phyloP scores from a whole-genome alignment of 2,797 vertebrate species.

The Hirundo rustica region DNA sequence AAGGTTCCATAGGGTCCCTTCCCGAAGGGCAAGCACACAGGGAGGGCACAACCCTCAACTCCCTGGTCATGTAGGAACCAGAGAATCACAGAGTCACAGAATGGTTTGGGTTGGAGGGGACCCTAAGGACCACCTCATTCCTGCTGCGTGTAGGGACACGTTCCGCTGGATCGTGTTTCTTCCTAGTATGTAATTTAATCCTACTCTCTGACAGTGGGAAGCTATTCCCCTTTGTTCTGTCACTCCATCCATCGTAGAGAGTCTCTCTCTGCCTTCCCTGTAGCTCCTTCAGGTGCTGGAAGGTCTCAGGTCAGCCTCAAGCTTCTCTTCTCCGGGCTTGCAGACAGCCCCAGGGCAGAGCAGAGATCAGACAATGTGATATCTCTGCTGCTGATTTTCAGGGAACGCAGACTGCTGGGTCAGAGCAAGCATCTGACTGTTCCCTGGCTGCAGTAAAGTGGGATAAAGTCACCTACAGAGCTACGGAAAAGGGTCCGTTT shows the following conservation, averaged over 20 bases:
- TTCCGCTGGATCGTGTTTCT: neutral
- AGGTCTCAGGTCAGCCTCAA: neutral
- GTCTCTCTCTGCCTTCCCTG: neutral
- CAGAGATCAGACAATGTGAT: neutral
- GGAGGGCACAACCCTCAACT: neutral
- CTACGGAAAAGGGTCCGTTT: neutral
- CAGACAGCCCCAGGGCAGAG: neutral
- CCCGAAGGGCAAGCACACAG: neutral
- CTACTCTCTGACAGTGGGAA: neutral
- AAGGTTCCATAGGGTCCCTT: rapidly evolving
- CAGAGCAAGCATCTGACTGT: neutral
- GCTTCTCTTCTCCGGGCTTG: neutral
- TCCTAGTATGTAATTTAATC: too few species aligned
- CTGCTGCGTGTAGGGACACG: neutral
- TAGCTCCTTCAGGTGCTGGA: neutral
- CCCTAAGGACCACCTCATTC: too few species aligned
- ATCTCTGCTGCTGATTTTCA: neutral
- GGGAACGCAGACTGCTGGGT: neutral
- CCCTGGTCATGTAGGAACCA: neutral
- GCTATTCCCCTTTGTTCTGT: neutral
- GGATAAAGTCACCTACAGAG: neutral
- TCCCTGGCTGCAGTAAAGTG: neutral
- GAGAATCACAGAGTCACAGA: neutral
- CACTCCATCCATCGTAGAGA: too few species aligned
- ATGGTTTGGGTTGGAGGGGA: neutral